These are phyloP conservation scores for Branchellion lobata DNA, from an alignment of 2,888 invertebrate species.

Conservation along the genomic window DNA sequence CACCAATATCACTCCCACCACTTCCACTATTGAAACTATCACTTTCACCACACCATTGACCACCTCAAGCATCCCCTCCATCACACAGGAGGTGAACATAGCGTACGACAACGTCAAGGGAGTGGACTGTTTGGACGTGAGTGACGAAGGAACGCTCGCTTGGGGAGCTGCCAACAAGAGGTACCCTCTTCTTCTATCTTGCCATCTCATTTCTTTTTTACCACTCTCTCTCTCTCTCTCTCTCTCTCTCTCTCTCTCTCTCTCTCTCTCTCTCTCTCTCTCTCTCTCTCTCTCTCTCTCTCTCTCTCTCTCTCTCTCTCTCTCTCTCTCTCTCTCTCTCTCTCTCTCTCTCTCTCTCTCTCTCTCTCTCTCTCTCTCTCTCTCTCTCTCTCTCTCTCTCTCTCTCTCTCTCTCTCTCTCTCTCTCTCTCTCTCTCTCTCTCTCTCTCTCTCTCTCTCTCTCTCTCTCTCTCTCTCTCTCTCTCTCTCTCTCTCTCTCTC, in stretches of 20 bases:
- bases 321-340: too few species aligned
- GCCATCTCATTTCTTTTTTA: too few species aligned
- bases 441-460: slow-evolving; percentile 36
- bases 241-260: too few species aligned
- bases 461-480: slow-evolving; percentile 39
- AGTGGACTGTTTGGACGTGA: slow-evolving; percentile 94
- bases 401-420: slow-evolving; percentile 37
- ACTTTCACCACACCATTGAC: neutral
- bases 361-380: slow-evolving; percentile 40
- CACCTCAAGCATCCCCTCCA: neutral
- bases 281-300: too few species aligned
- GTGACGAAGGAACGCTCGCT: slow-evolving; percentile 90
- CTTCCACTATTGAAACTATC: neutral
- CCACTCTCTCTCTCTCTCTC: too few species aligned
- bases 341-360: too few species aligned
- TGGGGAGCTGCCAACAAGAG: slow-evolving; percentile 97
- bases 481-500: slow-evolving; percentile 38
- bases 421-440: slow-evolving; percentile 25
- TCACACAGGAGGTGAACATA: slow-evolving; percentile 70
- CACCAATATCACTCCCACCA: too few species aligned
- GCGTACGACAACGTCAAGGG: slow-evolving; percentile 98
- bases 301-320: too few species aligned
- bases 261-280: too few species aligned
- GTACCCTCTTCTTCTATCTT: too few species aligned
- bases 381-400: slow-evolving; percentile 40